These are phyloP conservation scores for Otus scops DNA, from an alignment of 2,797 vertebrate species.

Conservation along the genomic window DNA sequence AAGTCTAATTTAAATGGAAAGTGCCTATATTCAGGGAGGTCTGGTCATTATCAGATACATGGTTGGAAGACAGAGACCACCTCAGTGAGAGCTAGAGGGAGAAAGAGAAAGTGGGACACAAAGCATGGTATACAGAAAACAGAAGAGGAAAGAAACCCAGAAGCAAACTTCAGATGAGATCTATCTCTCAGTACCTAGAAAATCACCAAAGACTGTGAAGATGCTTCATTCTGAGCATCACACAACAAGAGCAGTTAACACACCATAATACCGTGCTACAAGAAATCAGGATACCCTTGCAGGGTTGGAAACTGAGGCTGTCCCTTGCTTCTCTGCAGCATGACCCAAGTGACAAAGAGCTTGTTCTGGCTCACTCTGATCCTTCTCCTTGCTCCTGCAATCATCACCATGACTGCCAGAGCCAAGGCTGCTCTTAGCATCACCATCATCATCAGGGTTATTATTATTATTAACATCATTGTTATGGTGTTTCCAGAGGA, in stretches of 20 bases:
- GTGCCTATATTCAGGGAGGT: neutral
- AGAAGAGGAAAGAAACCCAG: neutral
- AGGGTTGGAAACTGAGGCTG: neutral
- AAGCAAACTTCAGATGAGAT: neutral
- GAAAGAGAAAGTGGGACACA: neutral
- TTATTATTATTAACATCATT: slow-evolving; percentile 73
- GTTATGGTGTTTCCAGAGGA: slow-evolving; percentile 66
- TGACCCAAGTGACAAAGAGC: slow-evolving; percentile 31
- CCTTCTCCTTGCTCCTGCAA: neutral
- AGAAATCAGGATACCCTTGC: neutral
- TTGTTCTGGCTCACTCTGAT: slow-evolving; percentile 11
- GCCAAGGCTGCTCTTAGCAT: slow-evolving; percentile 38
- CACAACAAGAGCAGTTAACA: neutral
- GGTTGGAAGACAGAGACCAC: neutral
- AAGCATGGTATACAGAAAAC: neutral
- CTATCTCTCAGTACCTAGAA: neutral
- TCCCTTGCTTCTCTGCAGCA: neutral
- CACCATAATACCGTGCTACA: neutral
- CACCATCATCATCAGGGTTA: slow-evolving; percentile 58
- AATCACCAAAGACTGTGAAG: neutral
- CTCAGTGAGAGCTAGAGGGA: neutral
- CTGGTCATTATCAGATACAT: neutral
- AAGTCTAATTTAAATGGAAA: neutral
- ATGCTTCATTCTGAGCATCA: neutral
- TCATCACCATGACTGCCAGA: slow-evolving; percentile 47